Evolutionary conservation across 2,113 vertebrate species (phyloP), one percentile per base, ranked within the genome.

Genomic region (Thunnus thynnus): DNA sequence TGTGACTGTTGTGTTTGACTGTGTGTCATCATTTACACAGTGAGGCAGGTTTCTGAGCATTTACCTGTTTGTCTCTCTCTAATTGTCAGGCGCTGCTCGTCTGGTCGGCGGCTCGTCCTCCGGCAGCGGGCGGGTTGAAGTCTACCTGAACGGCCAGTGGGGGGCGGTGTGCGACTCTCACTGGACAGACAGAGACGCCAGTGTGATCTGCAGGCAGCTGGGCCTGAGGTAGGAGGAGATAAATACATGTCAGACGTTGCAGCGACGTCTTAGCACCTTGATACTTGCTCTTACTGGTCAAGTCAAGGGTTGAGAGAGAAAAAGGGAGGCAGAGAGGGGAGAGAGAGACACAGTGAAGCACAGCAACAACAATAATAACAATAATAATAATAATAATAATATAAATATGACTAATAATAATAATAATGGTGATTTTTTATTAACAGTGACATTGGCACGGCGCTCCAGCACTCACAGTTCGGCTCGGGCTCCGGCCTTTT

Each of bases 141-240:
- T 97, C 64, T 97, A 97, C 86, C 92, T 96, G 86, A 95, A 32
- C 48, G 96, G 97, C 52, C 94, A 96, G 82, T 98, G 97, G 97
- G 97, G 97, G 76, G 94, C 94, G 1, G 92, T 97, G 78, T 98
- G 97, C 74, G 95, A 95, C 88, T 96, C 95, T 30, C 96, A 95
- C 74, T 97, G 96, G 96, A 95, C 96, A 1, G 96, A 97, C 86
- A 91, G 95, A 82, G 97, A 98, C 65, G 97, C 97, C 91, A 96
- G 95, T 13, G 97, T 98, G 84, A 92, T 97, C 86, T 98, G 97
- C 94, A 95, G 96, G 76, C 97, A 98, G n/a, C 94, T 97, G 56
- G 96, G 96, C 22, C 89, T 97, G 47, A 91, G 97, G 97, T 97
- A 76, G 9, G 89, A 50, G 1, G 0, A 18, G 17, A 3, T n/a